These are phyloP conservation scores for Drosophila aldrichi DNA, from an alignment of 2,888 invertebrate species.

Conservation along the genomic window DNA sequence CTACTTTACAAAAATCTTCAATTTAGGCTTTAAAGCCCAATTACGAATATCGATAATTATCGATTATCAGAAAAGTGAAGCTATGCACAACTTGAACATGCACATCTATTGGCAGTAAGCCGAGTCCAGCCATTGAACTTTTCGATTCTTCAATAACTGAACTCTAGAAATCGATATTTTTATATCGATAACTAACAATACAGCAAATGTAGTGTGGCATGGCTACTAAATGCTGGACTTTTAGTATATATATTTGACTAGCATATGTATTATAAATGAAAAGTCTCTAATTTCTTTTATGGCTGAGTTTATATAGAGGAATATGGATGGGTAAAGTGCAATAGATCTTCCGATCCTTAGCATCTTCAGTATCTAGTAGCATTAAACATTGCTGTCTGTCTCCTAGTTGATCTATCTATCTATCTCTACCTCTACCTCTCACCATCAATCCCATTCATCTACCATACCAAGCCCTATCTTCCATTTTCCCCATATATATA, in stretches of 20 bases:
- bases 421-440: too few species aligned
- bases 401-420: background rate
- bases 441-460: background rate
- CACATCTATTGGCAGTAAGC: background rate
- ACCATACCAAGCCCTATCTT: too few species aligned
- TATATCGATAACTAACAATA: background rate
- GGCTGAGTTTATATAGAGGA: background rate
- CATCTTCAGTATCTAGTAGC: background rate
- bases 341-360: background rate
- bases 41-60: background rate
- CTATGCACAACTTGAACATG: background rate
- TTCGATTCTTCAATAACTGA: background rate
- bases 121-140: fast-evolving
- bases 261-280: background rate
- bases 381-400: background rate
- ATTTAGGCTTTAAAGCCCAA: background rate
- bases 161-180: background rate
- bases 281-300: background rate
- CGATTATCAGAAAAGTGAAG: background rate
- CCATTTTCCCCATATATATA: background rate
- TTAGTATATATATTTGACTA: background rate
- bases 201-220: background rate
- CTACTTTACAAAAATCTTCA: background rate
- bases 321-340: background rate
- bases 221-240: background rate